A percentile compares a stretch with the other conserved stretches of the same genome.
Evolutionary conservation across 2,888 invertebrate genomes (phyloP).

Genomic region (Plemyria rubiginata): DNA sequence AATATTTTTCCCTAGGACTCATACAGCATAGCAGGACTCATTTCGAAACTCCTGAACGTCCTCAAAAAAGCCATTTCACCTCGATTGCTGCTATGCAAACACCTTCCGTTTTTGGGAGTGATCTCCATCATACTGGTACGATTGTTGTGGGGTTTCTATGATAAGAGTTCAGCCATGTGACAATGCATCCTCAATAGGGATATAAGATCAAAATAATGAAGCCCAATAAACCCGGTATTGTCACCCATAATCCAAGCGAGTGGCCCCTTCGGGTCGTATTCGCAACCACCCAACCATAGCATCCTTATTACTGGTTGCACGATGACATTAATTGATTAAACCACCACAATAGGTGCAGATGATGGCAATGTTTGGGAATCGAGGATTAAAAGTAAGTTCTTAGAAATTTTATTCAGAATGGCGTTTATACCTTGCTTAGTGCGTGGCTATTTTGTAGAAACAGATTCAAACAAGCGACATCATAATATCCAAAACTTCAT

Average conservation of each 20-base stretch:
- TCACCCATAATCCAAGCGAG: slow-evolving; percentile 31
- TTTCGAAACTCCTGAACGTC: too few species aligned
- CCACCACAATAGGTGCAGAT: slow-evolving; percentile 49
- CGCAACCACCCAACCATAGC: slow-evolving; percentile 47
- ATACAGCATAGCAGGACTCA: too few species aligned
- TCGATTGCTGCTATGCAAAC: neutral
- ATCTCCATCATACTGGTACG: neutral
- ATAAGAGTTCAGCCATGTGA: slow-evolving; percentile 12
- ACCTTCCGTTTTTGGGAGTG: neutral
- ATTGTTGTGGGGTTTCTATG: neutral
- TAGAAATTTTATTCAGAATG: slow-evolving; percentile 7
- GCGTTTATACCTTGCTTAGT: neutral
- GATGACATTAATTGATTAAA: slow-evolving; percentile 50
- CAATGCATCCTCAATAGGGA: slow-evolving; percentile 18
- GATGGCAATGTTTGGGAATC: slow-evolving; percentile 40
- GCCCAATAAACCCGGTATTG: slow-evolving; percentile 34
- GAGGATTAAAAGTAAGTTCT: slow-evolving; percentile 36
- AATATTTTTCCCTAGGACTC: too few species aligned
- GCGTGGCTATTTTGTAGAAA: neutral
- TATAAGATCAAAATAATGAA: slow-evolving; percentile 30
- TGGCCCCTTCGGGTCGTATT: slow-evolving; percentile 27
- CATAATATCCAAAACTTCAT: too few species aligned
- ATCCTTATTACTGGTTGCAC: slow-evolving; percentile 54
- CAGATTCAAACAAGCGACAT: too few species aligned
- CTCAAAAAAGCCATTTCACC: too few species aligned